phyloP scores from a whole-genome alignment of 2,888 invertebrate genomes.

The Halocaridina rubra region DNA sequence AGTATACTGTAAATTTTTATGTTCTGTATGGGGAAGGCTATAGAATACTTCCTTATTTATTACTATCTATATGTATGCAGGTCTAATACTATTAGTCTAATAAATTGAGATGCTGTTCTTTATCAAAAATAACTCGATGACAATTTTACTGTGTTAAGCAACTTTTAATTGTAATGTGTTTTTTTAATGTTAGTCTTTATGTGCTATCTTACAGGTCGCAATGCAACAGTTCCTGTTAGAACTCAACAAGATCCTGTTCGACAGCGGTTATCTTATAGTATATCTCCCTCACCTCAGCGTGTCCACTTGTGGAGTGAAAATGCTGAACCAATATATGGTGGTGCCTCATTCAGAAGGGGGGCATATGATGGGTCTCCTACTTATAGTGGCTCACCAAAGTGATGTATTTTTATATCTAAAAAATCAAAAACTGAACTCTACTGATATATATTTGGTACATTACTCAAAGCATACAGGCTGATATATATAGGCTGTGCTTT shows the following conservation, averaged over 20 bases:
- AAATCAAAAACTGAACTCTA: neutral
- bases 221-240: neutral
- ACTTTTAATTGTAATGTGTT: neutral
- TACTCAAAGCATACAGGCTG: too few species aligned
- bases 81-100: too few species aligned
- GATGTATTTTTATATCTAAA: neutral
- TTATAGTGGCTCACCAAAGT: conserved; percentile 6
- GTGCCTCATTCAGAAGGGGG: conserved; percentile 18
- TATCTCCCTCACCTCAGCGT: conserved; percentile 17
- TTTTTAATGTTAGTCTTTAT: neutral
- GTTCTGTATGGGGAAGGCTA: too few species aligned
- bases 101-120: neutral
- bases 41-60: too few species aligned
- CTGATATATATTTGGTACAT: neutral
- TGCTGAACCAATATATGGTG: conserved; percentile 37
- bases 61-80: too few species aligned
- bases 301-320: conserved; percentile 32
- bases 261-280: neutral
- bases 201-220: neutral
- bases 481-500: too few species aligned
- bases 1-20: too few species aligned
- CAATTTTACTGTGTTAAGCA: neutral
- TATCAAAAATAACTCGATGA: neutral
- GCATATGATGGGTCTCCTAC: conserved; percentile 44
- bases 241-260: neutral